Evolutionary conservation across 2,888 invertebrate species (phyloP), one percentile per base, ranked within the genome.

Genomic region (Parnassius smintheus): DNA sequence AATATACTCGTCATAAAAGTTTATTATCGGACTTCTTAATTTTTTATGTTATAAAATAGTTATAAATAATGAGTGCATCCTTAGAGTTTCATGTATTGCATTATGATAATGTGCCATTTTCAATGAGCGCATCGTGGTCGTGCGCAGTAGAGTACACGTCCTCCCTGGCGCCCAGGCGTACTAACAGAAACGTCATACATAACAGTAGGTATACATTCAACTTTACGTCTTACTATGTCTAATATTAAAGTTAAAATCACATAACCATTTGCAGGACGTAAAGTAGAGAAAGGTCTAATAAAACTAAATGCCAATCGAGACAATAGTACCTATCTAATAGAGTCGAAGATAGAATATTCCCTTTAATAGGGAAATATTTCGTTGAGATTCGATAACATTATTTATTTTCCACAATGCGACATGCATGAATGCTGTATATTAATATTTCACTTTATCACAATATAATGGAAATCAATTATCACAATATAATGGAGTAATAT

Each of bases 21-120:
- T 35, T 35, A 1, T 35, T 7, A 35, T 35, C 0, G 35, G 35
- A 7, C 7, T 7, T 25, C 7, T 4, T 35, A 35, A 35, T 35
- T 7, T 35, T 35, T 7, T 7, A 35, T 35, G 3, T 35, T 35
- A 35, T 35, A 35, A 35, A 35, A 35, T 11, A 44, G 9, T 49
- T 13, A 12, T 68, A 72, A 59, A 56, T 64, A 77, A 83, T 79
- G 76, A 75, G 80, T 82, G 78, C 82, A 83, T 85, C 80, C 78
- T 83, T 84, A 82, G 76, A 81, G 88, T 88, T 86, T 84, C 86
- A 75, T 78, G 81, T 83, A 80, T 83, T 85, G 83, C 85, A 86
- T 88, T 88, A 88, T 88, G 86, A 84, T 90, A 89, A 88, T 88
- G 81, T 82, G 86, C 85, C 85, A 87, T 88, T 88, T 88, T 79